A percentile compares a stretch with the other conserved stretches of the same genome.
Conservation (phyloP, 2,797 vertebrate genomes). For the Eutrigla gurnardus region DNA sequence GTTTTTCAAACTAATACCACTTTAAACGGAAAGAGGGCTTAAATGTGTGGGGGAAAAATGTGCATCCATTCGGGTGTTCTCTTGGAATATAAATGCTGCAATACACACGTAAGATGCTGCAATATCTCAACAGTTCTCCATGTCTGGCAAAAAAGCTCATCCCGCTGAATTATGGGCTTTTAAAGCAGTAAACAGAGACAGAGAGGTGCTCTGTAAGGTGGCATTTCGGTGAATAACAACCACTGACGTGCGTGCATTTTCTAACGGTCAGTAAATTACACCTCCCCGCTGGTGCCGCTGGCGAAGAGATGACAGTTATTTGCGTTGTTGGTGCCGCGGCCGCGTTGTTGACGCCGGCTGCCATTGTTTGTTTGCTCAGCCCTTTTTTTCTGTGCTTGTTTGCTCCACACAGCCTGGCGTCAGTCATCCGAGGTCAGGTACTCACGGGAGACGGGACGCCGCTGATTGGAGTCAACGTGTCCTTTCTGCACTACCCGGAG, state of each 20-base stretch:
- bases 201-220: slow-evolving; percentile 35
- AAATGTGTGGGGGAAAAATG: not conserved
- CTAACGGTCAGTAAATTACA: slow-evolving; percentile 63
- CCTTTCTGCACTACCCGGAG: slow-evolving; percentile 93
- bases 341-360: slow-evolving; percentile 45
- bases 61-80: slow-evolving; percentile 23
- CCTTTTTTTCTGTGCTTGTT: slow-evolving; percentile 67
- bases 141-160: slow-evolving; percentile 45
- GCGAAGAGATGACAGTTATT: slow-evolving; percentile 54
- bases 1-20: slow-evolving; percentile 20
- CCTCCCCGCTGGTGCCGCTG: slow-evolving; percentile 44
- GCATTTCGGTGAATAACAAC: slow-evolving; percentile 63
- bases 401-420: slow-evolving; percentile 87
- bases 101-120: slow-evolving; percentile 48
- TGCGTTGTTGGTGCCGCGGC: slow-evolving; percentile 21
- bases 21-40: slow-evolving; percentile 30
- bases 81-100: slow-evolving; percentile 52
- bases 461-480: slow-evolving; percentile 98
- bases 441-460: slow-evolving; percentile 97
- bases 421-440: slow-evolving; percentile 97
- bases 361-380: slow-evolving; percentile 67
- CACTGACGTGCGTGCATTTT: slow-evolving; percentile 42
- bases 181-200: slow-evolving; percentile 52
- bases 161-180: slow-evolving; percentile 63
- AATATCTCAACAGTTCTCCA: slow-evolving; percentile 37